Evolutionary conservation across 2,888 invertebrate species (phyloP), one percentile per base, ranked within the genome.

Genomic region (Zeuzera pyrina): DNA sequence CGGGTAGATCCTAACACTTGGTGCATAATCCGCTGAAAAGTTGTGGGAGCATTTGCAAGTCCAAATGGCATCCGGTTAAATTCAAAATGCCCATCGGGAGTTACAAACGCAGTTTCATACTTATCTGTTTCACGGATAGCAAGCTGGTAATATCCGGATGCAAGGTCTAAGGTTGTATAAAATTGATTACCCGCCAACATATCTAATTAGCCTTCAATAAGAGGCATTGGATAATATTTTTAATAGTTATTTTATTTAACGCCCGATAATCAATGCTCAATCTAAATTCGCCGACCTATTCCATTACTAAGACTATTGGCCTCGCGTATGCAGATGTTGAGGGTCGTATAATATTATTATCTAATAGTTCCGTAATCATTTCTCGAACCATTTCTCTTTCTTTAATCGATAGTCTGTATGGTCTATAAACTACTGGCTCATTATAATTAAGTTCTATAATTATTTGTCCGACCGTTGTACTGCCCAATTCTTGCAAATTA

Each of bases 251-350:
- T 6, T 31, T 19, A 33, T 43, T 43, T 8, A 39, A 33, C 15
- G 31, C 22, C 7, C 38, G 16, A 15, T 13, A 37, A 12, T 41
- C 41, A 3, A 31, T 30, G 11, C 33, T 37, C 10, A 39, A 35
- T 22, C 36, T 30, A 25, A 36, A 36, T 7, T 36, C 43, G 23
- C 38, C 33, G 16, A 36, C 34, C 21, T 38, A 11, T 12, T 38
- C 34, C 11, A 31, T 16, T 2, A 32, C 34, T 22, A 39, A 32
- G n/a, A 41, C 29, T 11, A 47, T 36, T 2, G 37, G 31, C 22
- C 38, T 39, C 12, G 35, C 34, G 30, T 36, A 35, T 2, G 28
- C 13, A 23, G 35, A 31, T 24, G 32, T 24, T 13, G 25, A 33
- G 29, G 15, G n/a, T n/a, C n/a, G n/a, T n/a, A 31, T 26, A 14